phyloP scores from a whole-genome alignment of 2,888 invertebrate genomes.

The Dryadula phaetusa region DNA sequence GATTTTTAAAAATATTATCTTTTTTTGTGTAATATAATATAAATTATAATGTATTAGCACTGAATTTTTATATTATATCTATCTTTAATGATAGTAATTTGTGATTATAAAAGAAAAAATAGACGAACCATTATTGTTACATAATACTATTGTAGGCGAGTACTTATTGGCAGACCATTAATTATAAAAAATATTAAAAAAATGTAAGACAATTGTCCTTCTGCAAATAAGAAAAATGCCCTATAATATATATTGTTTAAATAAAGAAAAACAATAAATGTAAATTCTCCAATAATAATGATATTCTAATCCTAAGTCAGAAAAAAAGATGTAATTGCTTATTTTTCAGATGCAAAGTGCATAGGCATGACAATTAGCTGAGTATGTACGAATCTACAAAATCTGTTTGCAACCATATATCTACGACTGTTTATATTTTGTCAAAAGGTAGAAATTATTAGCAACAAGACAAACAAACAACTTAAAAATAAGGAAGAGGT shows the following conservation, averaged over 20 bases:
- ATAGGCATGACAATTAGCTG: too few species aligned
- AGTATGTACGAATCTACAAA: not conserved
- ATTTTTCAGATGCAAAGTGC: not conserved
- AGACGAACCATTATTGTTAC: not conserved
- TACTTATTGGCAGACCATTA: not conserved
- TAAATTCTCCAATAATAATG: not conserved
- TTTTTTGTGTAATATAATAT: not conserved
- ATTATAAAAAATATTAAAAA: not conserved
- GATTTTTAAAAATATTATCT: not conserved
- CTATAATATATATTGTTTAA: not conserved
- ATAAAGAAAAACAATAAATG: not conserved
- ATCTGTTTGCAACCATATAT: not conserved
- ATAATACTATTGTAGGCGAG: not conserved
- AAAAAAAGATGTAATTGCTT: not conserved
- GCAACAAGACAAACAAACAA: not conserved
- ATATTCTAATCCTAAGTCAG: not conserved
- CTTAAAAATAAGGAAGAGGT: conserved; percentile 12
- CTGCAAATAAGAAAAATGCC: not conserved
- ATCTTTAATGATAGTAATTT: not conserved
- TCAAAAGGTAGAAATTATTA: not conserved
- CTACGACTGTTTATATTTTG: not conserved
- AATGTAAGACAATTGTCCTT: not conserved
- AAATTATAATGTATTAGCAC: too few species aligned
- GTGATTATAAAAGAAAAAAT: not conserved
- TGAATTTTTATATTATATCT: not conserved